Percentiles rank a stretch among this genome's conserved stretches.
Conservation (phyloP, 2,797 vertebrate species). For the Threskiornis aethiopicus region DNA sequence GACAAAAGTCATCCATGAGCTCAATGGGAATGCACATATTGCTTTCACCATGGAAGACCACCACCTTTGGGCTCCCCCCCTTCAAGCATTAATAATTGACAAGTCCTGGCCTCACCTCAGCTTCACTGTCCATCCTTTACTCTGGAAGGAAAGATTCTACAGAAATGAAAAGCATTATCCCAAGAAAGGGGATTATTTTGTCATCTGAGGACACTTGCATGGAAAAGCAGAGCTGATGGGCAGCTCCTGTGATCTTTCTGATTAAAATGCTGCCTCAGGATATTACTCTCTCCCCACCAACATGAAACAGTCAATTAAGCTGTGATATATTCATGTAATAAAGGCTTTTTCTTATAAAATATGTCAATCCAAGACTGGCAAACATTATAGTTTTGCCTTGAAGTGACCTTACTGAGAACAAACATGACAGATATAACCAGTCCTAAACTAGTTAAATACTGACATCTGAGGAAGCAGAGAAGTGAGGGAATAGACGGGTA, state of each 20-base stretch:
- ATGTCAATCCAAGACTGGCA: conserved; percentile 1
- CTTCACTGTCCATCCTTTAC: neutral
- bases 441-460: neutral
- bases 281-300: neutral
- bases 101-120: neutral
- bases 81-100: neutral
- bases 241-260: neutral
- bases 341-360: conserved; percentile 25
- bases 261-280: conserved; percentile 54
- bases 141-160: neutral
- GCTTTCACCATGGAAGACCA: neutral
- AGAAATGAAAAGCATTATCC: conserved; percentile 1
- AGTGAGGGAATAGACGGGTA: neutral
- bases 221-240: conserved; percentile 1
- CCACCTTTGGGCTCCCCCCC: neutral
- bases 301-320: conserved; percentile 41
- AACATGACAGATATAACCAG: conserved; percentile 21
- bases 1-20: neutral
- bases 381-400: neutral
- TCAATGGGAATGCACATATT: neutral
- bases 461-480: neutral
- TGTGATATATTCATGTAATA: conserved; percentile 23
- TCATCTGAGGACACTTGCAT: conserved; percentile 1
- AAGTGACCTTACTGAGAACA: conserved; percentile 11
- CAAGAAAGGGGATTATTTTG: conserved; percentile 26